phyloP scores from a whole-genome alignment of 2,797 vertebrate genomes.

The Geotrypetes seraphini region DNA sequence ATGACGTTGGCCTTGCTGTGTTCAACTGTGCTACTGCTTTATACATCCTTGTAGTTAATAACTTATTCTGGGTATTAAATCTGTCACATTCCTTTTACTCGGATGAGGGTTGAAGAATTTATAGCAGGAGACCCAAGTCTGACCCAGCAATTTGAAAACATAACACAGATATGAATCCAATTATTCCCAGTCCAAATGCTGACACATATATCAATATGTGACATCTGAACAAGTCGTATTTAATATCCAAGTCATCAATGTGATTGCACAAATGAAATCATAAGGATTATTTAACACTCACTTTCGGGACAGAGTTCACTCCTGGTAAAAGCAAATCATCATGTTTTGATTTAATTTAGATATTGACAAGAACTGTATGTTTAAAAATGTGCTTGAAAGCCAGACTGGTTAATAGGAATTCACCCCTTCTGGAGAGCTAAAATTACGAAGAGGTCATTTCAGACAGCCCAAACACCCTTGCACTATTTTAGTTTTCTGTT shows the following conservation, averaged over 20 bases:
- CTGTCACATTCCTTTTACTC: constrained; percentile 65
- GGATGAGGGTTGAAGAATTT: constrained; percentile 52
- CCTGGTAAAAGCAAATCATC: constrained; percentile 2
- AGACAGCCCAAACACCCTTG: too few relatives aligned
- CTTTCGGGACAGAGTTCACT: constrained; percentile 19
- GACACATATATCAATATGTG: constrained; percentile 29
- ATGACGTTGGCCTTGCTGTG: too few relatives aligned
- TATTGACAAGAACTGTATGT: constrained; percentile 19
- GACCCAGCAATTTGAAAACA: constrained; percentile 55
- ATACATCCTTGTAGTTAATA: constrained; percentile 56
- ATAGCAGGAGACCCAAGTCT: constrained; percentile 47
- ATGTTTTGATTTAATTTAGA: constrained; percentile 15
- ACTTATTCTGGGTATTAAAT: constrained; percentile 60
- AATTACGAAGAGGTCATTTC: too few relatives aligned
- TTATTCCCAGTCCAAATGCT: constrained; percentile 47
- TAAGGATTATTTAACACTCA: constrained; percentile 25
- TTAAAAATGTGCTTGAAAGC: constrained; percentile 18
- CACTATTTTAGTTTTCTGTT: too few relatives aligned
- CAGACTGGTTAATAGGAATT: too few relatives aligned
- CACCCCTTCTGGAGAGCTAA: too few relatives aligned
- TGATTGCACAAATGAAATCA: constrained; percentile 32
- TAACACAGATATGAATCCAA: constrained; percentile 56
- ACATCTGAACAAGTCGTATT: constrained; percentile 35
- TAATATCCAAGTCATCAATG: constrained; percentile 37
- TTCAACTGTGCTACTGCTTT: constrained; percentile 36